Evolutionary conservation across 2,888 invertebrate species (phyloP), one percentile per base, ranked within the genome.

Genomic region (Pimpla rufipes): DNA sequence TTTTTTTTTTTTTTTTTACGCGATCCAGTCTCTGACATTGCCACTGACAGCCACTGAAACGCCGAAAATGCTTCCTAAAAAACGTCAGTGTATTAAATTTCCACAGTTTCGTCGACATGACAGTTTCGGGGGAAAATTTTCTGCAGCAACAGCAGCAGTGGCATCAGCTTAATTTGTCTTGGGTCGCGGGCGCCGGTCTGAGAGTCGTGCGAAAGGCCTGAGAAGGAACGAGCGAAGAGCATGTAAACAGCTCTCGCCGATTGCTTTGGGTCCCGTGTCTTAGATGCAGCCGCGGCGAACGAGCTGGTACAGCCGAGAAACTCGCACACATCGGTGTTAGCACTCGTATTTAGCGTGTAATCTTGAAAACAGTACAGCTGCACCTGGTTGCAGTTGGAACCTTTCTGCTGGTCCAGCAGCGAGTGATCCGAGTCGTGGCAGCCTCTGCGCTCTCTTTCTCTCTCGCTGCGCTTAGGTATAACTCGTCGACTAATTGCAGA

Each of bases 321-420:
- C 57, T 57, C 11, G 21, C 11, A 52, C 21, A n/a, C n/a, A n/a
- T n/a, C 52, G 7, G 11, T 18, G 52, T 52, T 10, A 10, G 52
- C 10, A 16, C 70, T 70, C 42, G 70, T 55, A 55, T 70, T 70
- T 55, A 37, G 55, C 55, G 52, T 37, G 70, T 37, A 70, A 70
- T 55, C 70, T 70, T 18, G 40, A 55, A 55, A 40, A 70, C 55
- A 70, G 42, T 52, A 52, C 70, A 40, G 6, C 52, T 21, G n/a
- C 64, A 21, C 42, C n/a, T 57, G 29, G 57, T 57, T 57, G 57
- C 3, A 29, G 64, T 16, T 21, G 62, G 62, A 37, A 37, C 42
- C 42, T 64, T 42, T 64, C 64, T 11, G 64, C 37, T 62, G 52
- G 7, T 4, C 55, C n/a, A 13, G 35, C 59, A 35, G 18, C 35